Evolutionary conservation across 2,113 vertebrate species (phyloP).

Genomic region (Herpetotheres cachinnans): DNA sequence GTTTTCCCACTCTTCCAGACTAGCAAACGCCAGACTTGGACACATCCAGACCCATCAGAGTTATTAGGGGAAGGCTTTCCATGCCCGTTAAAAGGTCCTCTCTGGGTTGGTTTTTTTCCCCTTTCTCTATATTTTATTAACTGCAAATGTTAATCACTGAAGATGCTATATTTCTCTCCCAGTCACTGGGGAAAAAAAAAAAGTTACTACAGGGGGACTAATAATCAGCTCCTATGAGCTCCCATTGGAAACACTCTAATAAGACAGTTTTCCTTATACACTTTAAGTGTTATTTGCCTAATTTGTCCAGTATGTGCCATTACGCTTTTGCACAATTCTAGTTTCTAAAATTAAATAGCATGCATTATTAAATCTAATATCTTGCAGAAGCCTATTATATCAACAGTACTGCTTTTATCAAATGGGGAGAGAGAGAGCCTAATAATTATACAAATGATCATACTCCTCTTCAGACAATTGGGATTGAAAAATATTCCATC

Average conservation of each 20-base stretch:
- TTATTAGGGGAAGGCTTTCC: background rate
- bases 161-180: background rate
- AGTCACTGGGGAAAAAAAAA: background rate
- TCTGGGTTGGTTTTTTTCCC: background rate
- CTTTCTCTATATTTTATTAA: background rate
- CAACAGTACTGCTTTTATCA: slow-evolving; percentile 20
- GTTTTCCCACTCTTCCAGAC: background rate
- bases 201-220: background rate
- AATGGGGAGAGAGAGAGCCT: background rate
- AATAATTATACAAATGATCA: slow-evolving; percentile 17
- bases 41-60: accelerated
- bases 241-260: background rate
- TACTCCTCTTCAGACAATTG: background rate
- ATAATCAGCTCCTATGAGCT: background rate
- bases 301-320: background rate
- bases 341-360: slow-evolving; percentile 42
- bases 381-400: slow-evolving; percentile 15
- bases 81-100: background rate
- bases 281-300: slow-evolving; percentile 14
- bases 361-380: slow-evolving; percentile 49
- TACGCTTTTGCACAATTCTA: background rate
- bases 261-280: background rate
- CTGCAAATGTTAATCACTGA: background rate
- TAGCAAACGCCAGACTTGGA: background rate
- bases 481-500: background rate